phyloP scores from a whole-genome alignment of 2,113 vertebrate genomes.

The Upupa epops region DNA sequence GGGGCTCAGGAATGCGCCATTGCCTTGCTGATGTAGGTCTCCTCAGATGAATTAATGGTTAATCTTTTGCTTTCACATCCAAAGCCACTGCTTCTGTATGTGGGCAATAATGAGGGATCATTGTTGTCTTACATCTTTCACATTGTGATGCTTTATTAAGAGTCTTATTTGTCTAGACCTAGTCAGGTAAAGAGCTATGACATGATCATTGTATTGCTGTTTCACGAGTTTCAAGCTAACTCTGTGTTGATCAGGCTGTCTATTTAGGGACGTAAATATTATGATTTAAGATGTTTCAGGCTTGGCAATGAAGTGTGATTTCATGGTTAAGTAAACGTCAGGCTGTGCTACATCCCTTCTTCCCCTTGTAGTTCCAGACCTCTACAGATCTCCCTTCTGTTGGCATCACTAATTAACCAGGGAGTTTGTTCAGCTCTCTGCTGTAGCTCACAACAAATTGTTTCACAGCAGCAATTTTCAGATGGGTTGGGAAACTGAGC shows the following conservation, averaged over 20 bases:
- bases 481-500: background rate
- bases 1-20: background rate
- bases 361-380: background rate
- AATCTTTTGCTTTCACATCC: background rate
- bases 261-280: no score
- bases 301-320: accelerated
- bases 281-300: background rate
- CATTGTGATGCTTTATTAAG: background rate
- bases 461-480: background rate
- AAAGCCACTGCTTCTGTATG: background rate
- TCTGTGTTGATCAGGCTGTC: background rate
- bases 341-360: background rate
- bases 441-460: background rate
- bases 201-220: accelerated
- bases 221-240: background rate
- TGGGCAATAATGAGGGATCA: background rate
- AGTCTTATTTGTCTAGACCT: background rate
- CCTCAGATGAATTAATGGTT: accelerated
- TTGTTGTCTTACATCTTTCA: background rate
- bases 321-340: background rate
- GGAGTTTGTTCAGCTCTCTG: background rate
- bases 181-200: background rate
- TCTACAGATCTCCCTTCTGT: background rate
- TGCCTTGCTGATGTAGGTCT: background rate
- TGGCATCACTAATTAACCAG: background rate